Base-by-base conservation (phyloP, 1,140 invertebrate genomes). In the Scaptodrosophila lebanonensis region DNA sequence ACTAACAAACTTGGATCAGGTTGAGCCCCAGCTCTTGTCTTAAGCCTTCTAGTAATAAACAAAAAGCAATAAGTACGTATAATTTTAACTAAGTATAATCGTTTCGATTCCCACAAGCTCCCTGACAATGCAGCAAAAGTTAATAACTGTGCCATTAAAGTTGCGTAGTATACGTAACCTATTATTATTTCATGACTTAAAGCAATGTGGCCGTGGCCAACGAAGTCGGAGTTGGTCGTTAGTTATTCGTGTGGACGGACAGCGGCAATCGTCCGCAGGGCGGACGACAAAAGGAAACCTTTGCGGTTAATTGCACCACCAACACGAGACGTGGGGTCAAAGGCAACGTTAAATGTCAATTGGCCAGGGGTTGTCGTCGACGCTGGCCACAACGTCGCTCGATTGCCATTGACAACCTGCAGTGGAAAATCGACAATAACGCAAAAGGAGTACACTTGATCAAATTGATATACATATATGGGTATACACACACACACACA, bases 221-320 rank as follows among this genome's bases (percentile, higher is more conserved):
- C 54, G 48, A 50, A 45, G 38, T 33, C 7, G 22, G 16, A 22
- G 50, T 40, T 36, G 33, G 13, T 18, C 45, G 52, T 5, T 39
- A 27, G 13, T 20, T 22, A 58, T 49, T 59, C 66, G 49, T 48
- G 57, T 29, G 39, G 27, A 11, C 35, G 22, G 27, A 49, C 49
- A 65, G 30, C 25, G 50, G 22, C 13, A 27, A 38, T 20, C 16
- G 30, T 35, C 2, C 22, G 12, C 25, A 8, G 17, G 11, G 49
- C 18, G 59, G 82, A 65, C 68, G 69, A 82, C 64, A 79, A 82
- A 73, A 69, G 73, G 75, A 79, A 79, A 73, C 73, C 75, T 79
- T 79, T 79, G 73, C 69, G 73, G 73, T 82, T 79, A 79, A 79
- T 79, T 79, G 73, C 75, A 68, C 50, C 64, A 67, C 58, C 63